phyloP scores from a whole-genome alignment of 2,888 invertebrate genomes.

The Beris chalybata region DNA sequence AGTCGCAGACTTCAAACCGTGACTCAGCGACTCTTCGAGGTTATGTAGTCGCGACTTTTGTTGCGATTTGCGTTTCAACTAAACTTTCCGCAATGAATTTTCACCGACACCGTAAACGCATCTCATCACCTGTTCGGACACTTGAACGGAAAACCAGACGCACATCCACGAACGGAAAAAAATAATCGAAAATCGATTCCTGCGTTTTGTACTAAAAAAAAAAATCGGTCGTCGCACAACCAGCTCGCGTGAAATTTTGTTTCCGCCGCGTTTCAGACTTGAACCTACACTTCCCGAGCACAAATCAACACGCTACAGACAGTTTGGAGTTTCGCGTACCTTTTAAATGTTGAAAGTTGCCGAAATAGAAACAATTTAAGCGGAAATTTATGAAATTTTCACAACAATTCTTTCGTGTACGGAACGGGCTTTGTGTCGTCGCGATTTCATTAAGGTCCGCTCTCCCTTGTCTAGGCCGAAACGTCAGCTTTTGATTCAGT shows the following conservation, averaged over 20 bases:
- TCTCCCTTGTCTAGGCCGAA: conserved; percentile 21
- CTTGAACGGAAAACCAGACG: background rate
- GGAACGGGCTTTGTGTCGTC: conserved; percentile 32
- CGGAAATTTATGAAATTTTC: conserved; percentile 7
- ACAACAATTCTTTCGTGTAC: conserved; percentile 11
- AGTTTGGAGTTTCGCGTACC: background rate
- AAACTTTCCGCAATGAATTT: conserved; percentile 7
- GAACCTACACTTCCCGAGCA: background rate
- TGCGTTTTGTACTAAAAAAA: conserved; percentile 21
- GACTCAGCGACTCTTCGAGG: conserved; percentile 37
- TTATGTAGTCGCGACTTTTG: conserved; percentile 29
- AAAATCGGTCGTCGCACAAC: too few species aligned
- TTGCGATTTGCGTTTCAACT: background rate
- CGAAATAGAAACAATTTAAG: conserved; percentile 7
- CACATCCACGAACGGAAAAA: background rate
- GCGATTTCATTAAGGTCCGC: conserved; percentile 9
- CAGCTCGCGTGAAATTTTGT: background rate
- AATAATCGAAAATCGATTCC: conserved; percentile 27
- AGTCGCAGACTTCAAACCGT: conserved; percentile 27
- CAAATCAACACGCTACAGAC: background rate
- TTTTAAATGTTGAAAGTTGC: conserved; percentile 8
- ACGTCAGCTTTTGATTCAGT: conserved; percentile 40
- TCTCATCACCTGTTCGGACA: background rate
- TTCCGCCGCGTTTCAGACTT: background rate
- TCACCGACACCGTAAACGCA: background rate